Conservation (phyloP, 2,113 vertebrate species). For the Cettia cetti region DNA sequence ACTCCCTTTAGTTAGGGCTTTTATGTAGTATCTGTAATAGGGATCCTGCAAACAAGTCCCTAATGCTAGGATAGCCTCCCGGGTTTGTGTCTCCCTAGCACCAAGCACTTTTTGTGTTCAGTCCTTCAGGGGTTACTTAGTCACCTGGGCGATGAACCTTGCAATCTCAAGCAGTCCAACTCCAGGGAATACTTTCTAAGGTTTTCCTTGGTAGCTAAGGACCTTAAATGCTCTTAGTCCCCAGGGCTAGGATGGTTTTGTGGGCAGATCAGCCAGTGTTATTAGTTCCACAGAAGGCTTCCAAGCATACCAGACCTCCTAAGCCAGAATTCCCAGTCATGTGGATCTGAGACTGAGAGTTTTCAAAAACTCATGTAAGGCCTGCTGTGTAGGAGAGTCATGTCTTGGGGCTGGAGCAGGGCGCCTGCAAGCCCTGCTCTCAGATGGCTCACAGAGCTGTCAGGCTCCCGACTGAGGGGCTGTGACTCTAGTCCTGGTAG, state of each 20-base stretch:
- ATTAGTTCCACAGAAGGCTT: slow-evolving; percentile 5
- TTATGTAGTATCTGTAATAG: background rate
- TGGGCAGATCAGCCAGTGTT: background rate
- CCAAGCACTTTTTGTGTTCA: background rate
- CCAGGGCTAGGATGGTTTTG: background rate
- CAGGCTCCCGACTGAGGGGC: background rate
- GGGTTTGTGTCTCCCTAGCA: background rate
- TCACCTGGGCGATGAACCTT: background rate
- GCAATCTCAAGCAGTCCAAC: background rate
- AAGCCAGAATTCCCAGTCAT: background rate
- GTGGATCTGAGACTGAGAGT: background rate
- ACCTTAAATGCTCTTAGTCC: background rate
- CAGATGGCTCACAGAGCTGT: background rate
- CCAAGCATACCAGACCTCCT: background rate
- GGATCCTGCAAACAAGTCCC: background rate
- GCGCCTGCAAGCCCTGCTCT: background rate
- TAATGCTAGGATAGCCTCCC: background rate
- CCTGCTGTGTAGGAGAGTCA: background rate
- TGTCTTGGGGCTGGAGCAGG: background rate
- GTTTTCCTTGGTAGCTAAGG: background rate
- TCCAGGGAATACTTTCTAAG: background rate
- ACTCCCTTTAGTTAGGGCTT: background rate
- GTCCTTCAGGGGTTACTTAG: background rate
- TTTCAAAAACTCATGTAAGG: background rate
- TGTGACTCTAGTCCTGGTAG: background rate